phyloP scores from a whole-genome alignment of 2,888 invertebrate species.

The Archaeoteleia sp. region DNA sequence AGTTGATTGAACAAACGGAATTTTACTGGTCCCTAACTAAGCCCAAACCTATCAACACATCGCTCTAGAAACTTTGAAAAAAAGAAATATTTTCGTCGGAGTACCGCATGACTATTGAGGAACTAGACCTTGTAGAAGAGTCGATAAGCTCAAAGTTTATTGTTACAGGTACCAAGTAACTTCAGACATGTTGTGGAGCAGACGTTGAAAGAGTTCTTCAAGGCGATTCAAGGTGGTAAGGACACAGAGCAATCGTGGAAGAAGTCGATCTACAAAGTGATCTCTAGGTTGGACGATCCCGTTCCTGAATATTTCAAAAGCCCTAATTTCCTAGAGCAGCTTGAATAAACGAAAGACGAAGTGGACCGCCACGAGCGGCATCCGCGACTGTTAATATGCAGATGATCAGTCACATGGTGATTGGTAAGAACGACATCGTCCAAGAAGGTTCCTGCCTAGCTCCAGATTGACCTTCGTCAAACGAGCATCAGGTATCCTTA shows the following conservation, averaged over 20 bases:
- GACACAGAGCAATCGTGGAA: conserved; percentile 99
- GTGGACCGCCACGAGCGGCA: conserved; percentile 24
- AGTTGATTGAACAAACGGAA: too few relatives aligned
- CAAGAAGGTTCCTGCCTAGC: conserved; percentile 64
- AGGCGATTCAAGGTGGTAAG: conserved; percentile 96
- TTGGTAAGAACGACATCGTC: conserved; percentile 57
- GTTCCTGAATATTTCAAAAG: conserved; percentile 99
- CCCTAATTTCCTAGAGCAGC: conserved; percentile 98
- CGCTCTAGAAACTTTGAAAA: too few relatives aligned
- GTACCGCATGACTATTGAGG: too few relatives aligned
- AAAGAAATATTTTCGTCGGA: too few relatives aligned
- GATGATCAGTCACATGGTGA: conserved; percentile 49
- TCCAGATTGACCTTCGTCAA: conserved; percentile 58
- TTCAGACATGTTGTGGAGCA: conserved; percentile 98
- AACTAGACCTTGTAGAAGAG: too few relatives aligned
- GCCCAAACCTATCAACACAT: too few relatives aligned
- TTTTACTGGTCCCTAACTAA: too few relatives aligned
- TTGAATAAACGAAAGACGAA: conserved; percentile 82
- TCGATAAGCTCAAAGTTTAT: not conserved
- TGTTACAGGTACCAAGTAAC: conserved; percentile 92
- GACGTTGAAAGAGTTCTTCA: conserved; percentile 98
- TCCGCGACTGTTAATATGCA: conserved; percentile 39
- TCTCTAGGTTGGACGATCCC: conserved; percentile 98
- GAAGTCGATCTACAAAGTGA: conserved; percentile 99
- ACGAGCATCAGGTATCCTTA: conserved; percentile 71